Base-by-base conservation (phyloP, 2,113 vertebrate genomes). In the Dinomys branickii region DNA sequence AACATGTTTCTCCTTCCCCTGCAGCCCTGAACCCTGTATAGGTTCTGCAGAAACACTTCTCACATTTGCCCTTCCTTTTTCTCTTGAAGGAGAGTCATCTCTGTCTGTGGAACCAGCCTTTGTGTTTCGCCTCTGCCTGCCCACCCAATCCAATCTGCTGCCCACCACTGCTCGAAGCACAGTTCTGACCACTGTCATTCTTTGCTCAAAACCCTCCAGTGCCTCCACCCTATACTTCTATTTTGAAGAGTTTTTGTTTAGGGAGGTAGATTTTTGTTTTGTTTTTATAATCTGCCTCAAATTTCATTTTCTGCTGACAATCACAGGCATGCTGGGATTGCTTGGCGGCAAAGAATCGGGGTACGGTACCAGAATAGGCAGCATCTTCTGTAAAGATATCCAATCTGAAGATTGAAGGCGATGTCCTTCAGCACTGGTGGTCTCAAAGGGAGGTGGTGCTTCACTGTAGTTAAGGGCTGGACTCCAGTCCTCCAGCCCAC, bases 231-330 rank as follows among this genome's bases (percentile, higher is more conserved):
- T 44, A 41, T 41, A 17, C 35, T 63, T 90, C 67, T 61, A 75
- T 38, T 91, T 94, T 86, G 19, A n/a, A 86, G 26, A 2, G 6
- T 67, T 90, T 71, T 84, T 84, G 11, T 83, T 41, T 41, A 35
- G 19, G 22, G 28, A 19, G 28, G 19, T 22, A 17, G 58, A 44
- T 33, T 81, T 44, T 54, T 63, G 5, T 71, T 56, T 71, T 47
- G 6, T 77, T 87, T 67, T 91, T n/a, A 75, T 30, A 61, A 87
- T 84, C 38, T 85, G 44, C 54, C 47, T 88, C 90, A 54, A 94
- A 85, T 38, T 13, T 63, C 54, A 17, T 44, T 33, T 93, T 87
- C 91, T 44, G n/a, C 22, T 95, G 75, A 58, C 80, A 77, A 22
- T 85, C 56, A 63, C 35, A 56, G 52, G 35, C 54, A 61, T 47